Percentiles rank a stretch among this genome's conserved stretches.
Evolutionary conservation across 2,888 invertebrate genomes (phyloP).

Genomic region (Microctonus brassicae): DNA sequence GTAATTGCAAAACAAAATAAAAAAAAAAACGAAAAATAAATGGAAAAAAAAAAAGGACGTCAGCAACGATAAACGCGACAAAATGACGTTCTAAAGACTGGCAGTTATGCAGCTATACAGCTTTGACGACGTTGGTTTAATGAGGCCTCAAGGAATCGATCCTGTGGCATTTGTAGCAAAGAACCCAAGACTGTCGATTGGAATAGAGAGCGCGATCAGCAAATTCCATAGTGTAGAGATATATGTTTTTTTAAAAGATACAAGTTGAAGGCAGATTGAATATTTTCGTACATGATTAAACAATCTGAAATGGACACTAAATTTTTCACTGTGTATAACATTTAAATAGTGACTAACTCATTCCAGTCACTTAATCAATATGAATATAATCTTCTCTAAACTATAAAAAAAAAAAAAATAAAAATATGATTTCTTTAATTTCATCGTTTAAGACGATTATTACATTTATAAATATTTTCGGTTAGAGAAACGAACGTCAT

Average conservation of each 20-base stretch:
- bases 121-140: slow-evolving; percentile 46
- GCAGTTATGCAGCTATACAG: slow-evolving; percentile 47
- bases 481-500: neutral
- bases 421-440: neutral
- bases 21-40: neutral
- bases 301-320: too few species aligned
- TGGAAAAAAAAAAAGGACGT: neutral
- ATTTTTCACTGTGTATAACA: too few species aligned
- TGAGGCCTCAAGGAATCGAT: slow-evolving; percentile 52
- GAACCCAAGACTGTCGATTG: slow-evolving; percentile 38
- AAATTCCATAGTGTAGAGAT: neutral
- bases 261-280: too few species aligned
- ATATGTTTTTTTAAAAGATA: neutral
- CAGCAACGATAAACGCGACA: slow-evolving; percentile 58
- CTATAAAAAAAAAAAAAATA: too few species aligned
- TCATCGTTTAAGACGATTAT: neutral
- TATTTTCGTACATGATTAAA: too few species aligned
- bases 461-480: neutral
- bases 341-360: too few species aligned
- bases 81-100: slow-evolving; percentile 60
- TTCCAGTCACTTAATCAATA: too few species aligned
- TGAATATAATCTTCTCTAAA: too few species aligned
- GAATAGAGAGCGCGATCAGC: slow-evolving; percentile 22
- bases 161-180: slow-evolving; percentile 48
- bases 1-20: slow-evolving; percentile 57